A percentile compares a stretch with the other conserved stretches of the same genome.
Conservation (phyloP, 2,888 invertebrate species). For the Rhodophaea formosa region DNA sequence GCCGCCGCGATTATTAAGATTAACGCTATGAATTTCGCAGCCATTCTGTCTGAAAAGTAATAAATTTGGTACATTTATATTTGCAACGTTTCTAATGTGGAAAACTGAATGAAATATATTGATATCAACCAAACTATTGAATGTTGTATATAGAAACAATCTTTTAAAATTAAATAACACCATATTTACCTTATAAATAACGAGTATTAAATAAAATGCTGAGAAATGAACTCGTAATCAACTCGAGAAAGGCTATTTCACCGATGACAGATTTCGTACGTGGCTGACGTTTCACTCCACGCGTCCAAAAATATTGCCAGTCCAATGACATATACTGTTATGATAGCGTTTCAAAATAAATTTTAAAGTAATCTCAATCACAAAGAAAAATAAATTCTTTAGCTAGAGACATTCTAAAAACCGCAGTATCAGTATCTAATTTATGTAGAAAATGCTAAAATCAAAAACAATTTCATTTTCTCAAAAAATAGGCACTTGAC, state of each 20-base stretch:
- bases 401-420: not conserved
- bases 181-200: constrained; percentile 11
- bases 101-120: constrained; percentile 38
- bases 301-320: constrained; percentile 64
- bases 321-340: not conserved
- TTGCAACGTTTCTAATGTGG: constrained; percentile 18
- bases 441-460: not conserved
- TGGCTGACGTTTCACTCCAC: constrained; percentile 81
- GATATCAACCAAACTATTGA: not conserved
- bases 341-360: not conserved
- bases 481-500: not conserved
- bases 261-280: constrained; percentile 63
- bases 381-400: too few species aligned
- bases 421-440: too few species aligned
- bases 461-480: not conserved
- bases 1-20: constrained; percentile 69
- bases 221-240: not conserved
- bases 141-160: not conserved
- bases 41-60: constrained; percentile 64
- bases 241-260: constrained; percentile 26
- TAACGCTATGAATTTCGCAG: constrained; percentile 66
- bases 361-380: too few species aligned
- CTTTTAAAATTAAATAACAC: not conserved
- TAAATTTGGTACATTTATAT: constrained; percentile 26
- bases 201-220: constrained; percentile 7